Percentiles rank a stretch among this genome's conserved stretches.
Evolutionary conservation across 2,888 invertebrate genomes (phyloP).

Genomic region (Seira ritae): DNA sequence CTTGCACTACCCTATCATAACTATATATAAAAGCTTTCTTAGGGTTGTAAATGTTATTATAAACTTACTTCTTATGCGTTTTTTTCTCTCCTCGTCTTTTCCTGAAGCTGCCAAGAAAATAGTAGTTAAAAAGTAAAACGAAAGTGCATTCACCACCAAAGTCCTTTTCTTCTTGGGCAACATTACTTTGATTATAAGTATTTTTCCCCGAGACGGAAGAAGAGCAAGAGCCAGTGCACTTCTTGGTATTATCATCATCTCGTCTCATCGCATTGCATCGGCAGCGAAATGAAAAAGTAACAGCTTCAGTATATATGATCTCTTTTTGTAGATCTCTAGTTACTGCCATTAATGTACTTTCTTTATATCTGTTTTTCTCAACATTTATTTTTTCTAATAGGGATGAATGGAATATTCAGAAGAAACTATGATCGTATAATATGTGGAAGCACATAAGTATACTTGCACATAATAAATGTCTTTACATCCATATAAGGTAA

Average conservation of each 20-base stretch:
- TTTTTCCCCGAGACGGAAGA: conserved; percentile 23
- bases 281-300: conserved; percentile 36
- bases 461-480: conserved; percentile 38
- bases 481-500: conserved; percentile 57
- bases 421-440: not conserved
- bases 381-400: conserved; percentile 44
- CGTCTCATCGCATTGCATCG: conserved; percentile 43
- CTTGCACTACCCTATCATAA: too few species aligned
- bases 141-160: conserved; percentile 50
- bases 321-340: not conserved
- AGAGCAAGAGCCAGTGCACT: not conserved
- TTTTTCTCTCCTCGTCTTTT: too few species aligned
- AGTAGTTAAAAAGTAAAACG: conserved; percentile 48
- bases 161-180: conserved; percentile 6
- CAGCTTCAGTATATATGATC: conserved; percentile 28
- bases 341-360: conserved; percentile 57
- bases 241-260: conserved; percentile 32
- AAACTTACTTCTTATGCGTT: conserved; percentile 6
- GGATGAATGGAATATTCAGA: too few species aligned
- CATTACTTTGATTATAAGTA: conserved; percentile 12
- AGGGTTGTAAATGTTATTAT: too few species aligned
- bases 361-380: conserved; percentile 59
- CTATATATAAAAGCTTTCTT: too few species aligned
- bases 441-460: conserved; percentile 47
- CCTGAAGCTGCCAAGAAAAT: conserved; percentile 46